Conservation (phyloP, 2,113 vertebrate species). For the Lathamus discolor region DNA sequence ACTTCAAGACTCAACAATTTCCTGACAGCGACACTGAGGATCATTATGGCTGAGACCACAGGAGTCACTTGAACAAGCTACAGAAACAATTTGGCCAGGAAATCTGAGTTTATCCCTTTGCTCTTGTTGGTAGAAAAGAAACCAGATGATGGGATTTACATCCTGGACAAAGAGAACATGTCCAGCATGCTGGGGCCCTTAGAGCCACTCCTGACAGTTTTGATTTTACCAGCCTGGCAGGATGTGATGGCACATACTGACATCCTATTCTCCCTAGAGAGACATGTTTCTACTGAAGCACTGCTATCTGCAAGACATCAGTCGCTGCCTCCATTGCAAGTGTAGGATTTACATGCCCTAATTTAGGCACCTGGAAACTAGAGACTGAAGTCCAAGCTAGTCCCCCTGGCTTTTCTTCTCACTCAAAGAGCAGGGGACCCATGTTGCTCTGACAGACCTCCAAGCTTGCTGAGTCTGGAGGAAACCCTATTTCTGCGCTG, state of each 20-base stretch:
- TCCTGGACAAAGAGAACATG: neutral
- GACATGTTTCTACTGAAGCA: fast-evolving
- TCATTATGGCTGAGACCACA: neutral
- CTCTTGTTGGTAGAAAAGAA: neutral
- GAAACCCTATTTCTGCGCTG: neutral
- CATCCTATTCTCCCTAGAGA: fast-evolving
- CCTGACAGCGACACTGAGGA: neutral
- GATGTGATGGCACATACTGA: neutral
- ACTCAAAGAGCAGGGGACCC: neutral
- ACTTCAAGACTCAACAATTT: neutral
- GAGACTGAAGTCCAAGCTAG: neutral
- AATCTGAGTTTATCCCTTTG: neutral
- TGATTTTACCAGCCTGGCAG: neutral
- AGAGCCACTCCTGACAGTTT: neutral
- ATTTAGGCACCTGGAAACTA: neutral
- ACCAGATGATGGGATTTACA: neutral
- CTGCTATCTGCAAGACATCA: fast-evolving
- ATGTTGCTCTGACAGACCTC: neutral
- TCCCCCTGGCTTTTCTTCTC: neutral
- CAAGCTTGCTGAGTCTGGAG: neutral
- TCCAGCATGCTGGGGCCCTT: fast-evolving
- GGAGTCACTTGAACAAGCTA: neutral
- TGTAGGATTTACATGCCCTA: neutral
- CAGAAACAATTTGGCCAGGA: neutral
- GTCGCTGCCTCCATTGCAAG: too few relatives aligned